Base-by-base conservation (phyloP, 2,888 invertebrate species). In the Pecten maximus region DNA sequence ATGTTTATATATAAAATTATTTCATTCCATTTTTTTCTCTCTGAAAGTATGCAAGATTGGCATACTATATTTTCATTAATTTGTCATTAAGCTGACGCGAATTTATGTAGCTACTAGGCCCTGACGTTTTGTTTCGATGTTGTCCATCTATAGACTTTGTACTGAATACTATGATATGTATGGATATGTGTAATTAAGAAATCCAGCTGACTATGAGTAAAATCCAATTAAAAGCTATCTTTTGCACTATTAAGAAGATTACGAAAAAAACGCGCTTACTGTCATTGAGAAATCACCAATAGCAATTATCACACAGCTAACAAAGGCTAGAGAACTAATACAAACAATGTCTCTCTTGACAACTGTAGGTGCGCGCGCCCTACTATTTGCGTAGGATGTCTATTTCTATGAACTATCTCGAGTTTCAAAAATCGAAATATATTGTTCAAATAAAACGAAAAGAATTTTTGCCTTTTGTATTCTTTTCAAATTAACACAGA, bases 361-460 rank as follows among this genome's bases (percentile, higher is more conserved):
- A 15, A 23, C 50, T 54, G 12, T 19, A 23, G 4, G 74, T 74
- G n/a, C 8, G 44, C 44, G 12, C 60, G 28, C 28, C 16, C 28
- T 74, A 28, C 60, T 74, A 74, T 74, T 74, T 74, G 74, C 74
- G 35, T 74, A 74, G 74, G 74, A 35, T 74, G 74, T 74, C 74
- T 74, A 74, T 74, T 74, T 74, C 74, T 74, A 74, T 74, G 74
- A 74, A 74, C 74, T 74, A 35, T 74, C 74, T 74, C 74, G 28
- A 23, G 74, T 74, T 74, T 74, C 74, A 74, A 74, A 74, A 35
- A 74, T 74, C 74, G 74, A 74, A 28, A 35, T 74, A 35, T 74
- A 74, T 74, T 74, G 74, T 74, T 74, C 74, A 74, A 74, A 74
- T 35, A 74, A 74, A 74, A 74, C 74, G 74, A 35, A 74, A 35